These are phyloP conservation scores for Nothocercus julius DNA, from an alignment of 2,113 vertebrate species.

Conservation along the genomic window DNA sequence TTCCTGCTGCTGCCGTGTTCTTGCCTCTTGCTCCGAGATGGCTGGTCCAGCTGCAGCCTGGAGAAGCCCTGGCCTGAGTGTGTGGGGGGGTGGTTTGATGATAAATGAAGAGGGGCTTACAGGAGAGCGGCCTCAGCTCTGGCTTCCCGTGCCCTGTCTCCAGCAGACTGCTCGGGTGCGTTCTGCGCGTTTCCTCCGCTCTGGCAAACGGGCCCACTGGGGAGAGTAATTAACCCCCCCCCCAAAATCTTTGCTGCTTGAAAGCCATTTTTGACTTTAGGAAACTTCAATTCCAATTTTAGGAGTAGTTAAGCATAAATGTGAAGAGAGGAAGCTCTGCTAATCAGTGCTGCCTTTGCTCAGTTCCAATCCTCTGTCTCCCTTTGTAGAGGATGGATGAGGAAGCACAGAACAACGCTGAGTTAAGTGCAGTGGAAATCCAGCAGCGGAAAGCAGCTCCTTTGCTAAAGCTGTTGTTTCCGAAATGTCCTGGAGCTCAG, in stretches of 20 bases:
- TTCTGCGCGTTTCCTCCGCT: not conserved
- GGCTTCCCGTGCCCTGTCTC: not conserved
- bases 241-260: not conserved
- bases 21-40: not conserved
- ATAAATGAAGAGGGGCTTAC: too few relatives aligned
- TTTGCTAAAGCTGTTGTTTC: not conserved
- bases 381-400: not conserved
- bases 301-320: not conserved
- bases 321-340: not conserved
- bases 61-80: not conserved
- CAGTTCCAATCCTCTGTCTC: not conserved
- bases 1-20: not conserved
- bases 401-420: not conserved
- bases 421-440: not conserved
- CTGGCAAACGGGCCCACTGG: not conserved
- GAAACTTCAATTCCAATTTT: not conserved
- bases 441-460: not conserved
- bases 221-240: too few relatives aligned
- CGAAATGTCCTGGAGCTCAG: not conserved
- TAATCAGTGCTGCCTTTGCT: not conserved
- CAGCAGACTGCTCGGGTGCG: not conserved
- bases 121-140: not conserved
- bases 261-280: not conserved
- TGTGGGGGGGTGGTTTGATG: not conserved
- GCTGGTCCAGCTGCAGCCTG: too few relatives aligned